Percentiles rank a stretch among this genome's conserved stretches.
These are phyloP conservation scores for Epinephelus coioides DNA, from an alignment of 2,797 vertebrate species.

Conservation along the genomic window DNA sequence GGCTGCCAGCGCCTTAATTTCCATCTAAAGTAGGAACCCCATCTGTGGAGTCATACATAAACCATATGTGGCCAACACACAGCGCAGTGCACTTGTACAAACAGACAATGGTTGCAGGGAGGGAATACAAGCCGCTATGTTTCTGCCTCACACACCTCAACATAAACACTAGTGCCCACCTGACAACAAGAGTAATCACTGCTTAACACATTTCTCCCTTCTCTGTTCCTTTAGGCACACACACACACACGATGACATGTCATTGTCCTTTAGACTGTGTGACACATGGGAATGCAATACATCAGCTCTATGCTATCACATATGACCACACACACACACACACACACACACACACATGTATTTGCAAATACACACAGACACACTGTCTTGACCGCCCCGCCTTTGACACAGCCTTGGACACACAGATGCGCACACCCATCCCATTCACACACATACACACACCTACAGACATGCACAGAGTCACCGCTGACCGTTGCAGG, in stretches of 20 bases:
- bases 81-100: slow-evolving; percentile 26
- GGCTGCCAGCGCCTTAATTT: slow-evolving; percentile 39
- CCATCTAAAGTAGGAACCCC: slow-evolving; percentile 47
- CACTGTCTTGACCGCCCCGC: background rate
- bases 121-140: slow-evolving; percentile 10
- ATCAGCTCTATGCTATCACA: slow-evolving; percentile 22
- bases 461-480: slow-evolving; percentile 30
- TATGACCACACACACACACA: slow-evolving; percentile 13
- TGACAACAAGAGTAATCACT: slow-evolving; percentile 38
- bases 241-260: slow-evolving; percentile 1
- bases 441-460: background rate
- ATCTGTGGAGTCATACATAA: slow-evolving; percentile 51
- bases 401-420: slow-evolving; percentile 21
- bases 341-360: background rate
- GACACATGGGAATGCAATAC: slow-evolving; percentile 13
- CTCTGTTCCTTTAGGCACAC: background rate
- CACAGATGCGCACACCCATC: background rate
- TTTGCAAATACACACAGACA: background rate
- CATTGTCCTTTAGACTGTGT: slow-evolving; percentile 33
- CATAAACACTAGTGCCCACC: background rate
- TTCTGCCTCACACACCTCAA: slow-evolving; percentile 29
- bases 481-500: slow-evolving; percentile 56
- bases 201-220: slow-evolving; percentile 5
- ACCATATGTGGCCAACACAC: slow-evolving; percentile 37
- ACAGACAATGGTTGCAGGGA: slow-evolving; percentile 19